Base-by-base conservation (phyloP, 2,888 invertebrate species). In the Syrphus vitripennis region DNA sequence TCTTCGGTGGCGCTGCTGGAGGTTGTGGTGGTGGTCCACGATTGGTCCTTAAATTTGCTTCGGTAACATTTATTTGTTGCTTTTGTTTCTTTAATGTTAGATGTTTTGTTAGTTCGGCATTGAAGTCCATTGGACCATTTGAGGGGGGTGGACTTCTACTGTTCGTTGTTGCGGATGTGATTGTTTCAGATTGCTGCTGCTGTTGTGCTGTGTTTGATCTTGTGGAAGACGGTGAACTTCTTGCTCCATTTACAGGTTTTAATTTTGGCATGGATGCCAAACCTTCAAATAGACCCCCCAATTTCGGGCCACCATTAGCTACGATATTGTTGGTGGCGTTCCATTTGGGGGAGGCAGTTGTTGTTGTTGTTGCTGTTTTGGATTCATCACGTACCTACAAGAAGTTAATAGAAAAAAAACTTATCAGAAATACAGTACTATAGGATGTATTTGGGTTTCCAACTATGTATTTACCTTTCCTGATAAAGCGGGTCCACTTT, bases 21-120 rank as follows among this genome's bases (percentile, higher is more conserved):
- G 96, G 96, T 88, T 96, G 95, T 12, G 97, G 97, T 34, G 97
- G 97, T 34, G 97, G 97, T 55, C 96, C 97, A 89, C 97, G 94
- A 87, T 92, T 92, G 88, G 92, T 92, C 89, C 90, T 91, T 87
- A 92, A 89, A 90, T 92, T 92, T 40, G 92, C 91, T 89, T 92
- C 92, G 37, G 92, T 92, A 83, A 91, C 92, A 88, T 91, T 91
- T 88, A 90, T 90, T 48, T 91, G 91, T 71, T 90, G 91, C 76
- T 91, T 92, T 79, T 92, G 92, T 74, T 91, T 90, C 89, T 92
- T 92, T 69, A 93, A 87, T 77, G 92, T 92, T 87, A 92, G 90
- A 89, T 91, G 92, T 88, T 92, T 92, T 83, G 91, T 90, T 82
- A 93, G 90, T 89, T 93, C 93, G 55, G 92, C 89, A 89, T 91